A percentile compares a stretch with the other conserved stretches of the same genome.
phyloP scores from a whole-genome alignment of 2,797 vertebrate genomes.

The Tenualosa thibaudeaui region DNA sequence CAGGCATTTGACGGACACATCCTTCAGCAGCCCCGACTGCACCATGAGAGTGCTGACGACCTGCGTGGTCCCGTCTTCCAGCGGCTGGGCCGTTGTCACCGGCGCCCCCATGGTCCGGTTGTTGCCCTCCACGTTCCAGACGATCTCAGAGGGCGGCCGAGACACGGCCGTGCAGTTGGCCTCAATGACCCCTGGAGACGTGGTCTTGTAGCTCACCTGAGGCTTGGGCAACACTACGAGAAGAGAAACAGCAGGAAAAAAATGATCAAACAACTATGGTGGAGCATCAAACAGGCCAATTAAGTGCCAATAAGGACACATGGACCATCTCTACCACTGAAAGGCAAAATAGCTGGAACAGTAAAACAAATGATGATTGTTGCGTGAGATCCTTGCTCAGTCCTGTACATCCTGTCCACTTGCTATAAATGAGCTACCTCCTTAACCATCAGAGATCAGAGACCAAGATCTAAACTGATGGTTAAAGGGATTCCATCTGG shows the following conservation, averaged over 20 bases:
- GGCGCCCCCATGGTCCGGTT: conserved; percentile 75
- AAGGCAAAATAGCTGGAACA: no score
- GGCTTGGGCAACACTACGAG: conserved; percentile 77
- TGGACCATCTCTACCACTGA: no score
- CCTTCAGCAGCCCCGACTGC: conserved; percentile 72
- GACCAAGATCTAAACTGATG: no score
- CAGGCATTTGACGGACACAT: conserved; percentile 79
- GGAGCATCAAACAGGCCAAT: no score
- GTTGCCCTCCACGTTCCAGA: conserved; percentile 79
- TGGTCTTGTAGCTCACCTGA: conserved; percentile 79
- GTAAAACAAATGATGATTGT: no score
- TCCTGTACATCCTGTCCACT: no score
- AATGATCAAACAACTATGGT: background rate
- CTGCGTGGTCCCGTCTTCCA: conserved; percentile 74
- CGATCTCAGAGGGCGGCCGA: conserved; percentile 73
- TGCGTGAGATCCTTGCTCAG: no score
- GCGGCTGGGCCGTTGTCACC: conserved; percentile 52
- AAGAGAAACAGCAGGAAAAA: background rate
- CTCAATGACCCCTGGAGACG: conserved; percentile 74
- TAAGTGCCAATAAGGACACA: no score
- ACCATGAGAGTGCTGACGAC: conserved; percentile 76
- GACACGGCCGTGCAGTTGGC: conserved; percentile 78
- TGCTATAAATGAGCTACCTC: no score
- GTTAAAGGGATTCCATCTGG: no score
- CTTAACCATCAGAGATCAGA: no score